Evolutionary conservation across 2,888 invertebrate genomes (phyloP), one percentile per base, ranked within the genome.

Genomic region (Ecliptopera silaceata): DNA sequence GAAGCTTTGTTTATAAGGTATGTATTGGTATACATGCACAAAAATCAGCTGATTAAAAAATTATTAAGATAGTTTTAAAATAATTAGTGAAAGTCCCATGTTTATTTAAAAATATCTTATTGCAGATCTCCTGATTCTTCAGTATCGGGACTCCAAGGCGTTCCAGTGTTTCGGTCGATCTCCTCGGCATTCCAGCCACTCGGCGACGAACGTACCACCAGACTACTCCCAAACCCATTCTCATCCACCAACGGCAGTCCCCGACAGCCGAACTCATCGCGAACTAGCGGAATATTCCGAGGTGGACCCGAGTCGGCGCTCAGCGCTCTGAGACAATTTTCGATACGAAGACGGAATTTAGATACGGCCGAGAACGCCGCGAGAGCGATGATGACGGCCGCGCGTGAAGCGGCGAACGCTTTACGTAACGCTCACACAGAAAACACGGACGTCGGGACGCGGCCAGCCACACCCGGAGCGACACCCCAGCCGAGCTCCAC

Each of bases 171-270:
- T 63, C 85, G 87, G 36, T 86, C 88, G 6, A 75, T 84, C 59
- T 76, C 85, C 5, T 91, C 90, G 4, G 89, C 90, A 32, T 91
- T 90, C 65, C 87, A 88, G 57, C 90, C 87, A 1, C 61, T 90
- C 2, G 79, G 70, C 22, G 83, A 86, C 53, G 86, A 85, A 64
- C 77, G 82, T 32, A 74, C 77, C 1, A 74, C 80, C 13, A 74
- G 89, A 55, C 71, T 84, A 6, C 72, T 89, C 34, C 89, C 89
- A 1, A 90, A 88, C 63, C 88, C 88, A 1, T 89, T 90, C 64
- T 88, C 88, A 0, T 75, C 86, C 4, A 62, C 47, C 52, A 48
- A 43, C 68, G 64, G 39, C 70, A 66, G 46, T 55, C 70, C 20
- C 20, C 66, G 10, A 71, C 75, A 31, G 10, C 53, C 61, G 4